phyloP scores from a whole-genome alignment of 1,140 invertebrate species.

The Drosophila trapezifrons region DNA sequence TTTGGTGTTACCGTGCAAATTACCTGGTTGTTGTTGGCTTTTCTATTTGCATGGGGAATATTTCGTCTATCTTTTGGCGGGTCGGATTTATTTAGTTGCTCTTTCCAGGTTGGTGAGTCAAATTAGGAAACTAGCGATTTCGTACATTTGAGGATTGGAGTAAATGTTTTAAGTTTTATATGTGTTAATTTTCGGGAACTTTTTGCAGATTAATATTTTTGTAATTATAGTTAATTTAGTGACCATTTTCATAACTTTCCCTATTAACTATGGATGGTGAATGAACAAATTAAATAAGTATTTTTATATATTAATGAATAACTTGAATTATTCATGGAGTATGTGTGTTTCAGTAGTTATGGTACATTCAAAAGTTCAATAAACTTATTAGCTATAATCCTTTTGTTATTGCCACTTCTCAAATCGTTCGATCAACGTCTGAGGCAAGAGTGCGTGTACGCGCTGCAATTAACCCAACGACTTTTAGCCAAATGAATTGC shows the following conservation, averaged over 20 bases:
- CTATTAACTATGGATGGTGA: background rate
- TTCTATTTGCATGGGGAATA: slow-evolving; percentile 51
- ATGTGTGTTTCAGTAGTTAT: background rate
- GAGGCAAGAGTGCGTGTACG: slow-evolving; percentile 48
- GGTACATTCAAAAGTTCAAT: background rate
- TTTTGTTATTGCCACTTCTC: slow-evolving; percentile 2
- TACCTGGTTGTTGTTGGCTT: slow-evolving; percentile 38
- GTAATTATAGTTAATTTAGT: too few species aligned
- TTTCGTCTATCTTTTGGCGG: slow-evolving; percentile 19
- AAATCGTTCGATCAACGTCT: slow-evolving; percentile 28
- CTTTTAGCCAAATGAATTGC: slow-evolving; percentile 50
- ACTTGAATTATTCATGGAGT: background rate
- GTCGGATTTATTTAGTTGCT: slow-evolving; percentile 19
- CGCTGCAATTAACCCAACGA: slow-evolving; percentile 61
- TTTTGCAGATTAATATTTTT: too few species aligned
- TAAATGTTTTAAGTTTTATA: too few species aligned
- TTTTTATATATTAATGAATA: background rate
- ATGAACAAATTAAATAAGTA: too few species aligned
- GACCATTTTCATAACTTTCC: too few species aligned
- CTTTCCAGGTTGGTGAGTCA: slow-evolving; percentile 19
- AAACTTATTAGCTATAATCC: background rate
- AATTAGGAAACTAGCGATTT: slow-evolving; percentile 17
- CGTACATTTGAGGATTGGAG: too few species aligned
- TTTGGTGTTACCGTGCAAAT: slow-evolving; percentile 45
- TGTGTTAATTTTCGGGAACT: too few species aligned